These are phyloP conservation scores for Corvus cornix DNA, from an alignment of 2,113 vertebrate species.

Conservation along the genomic window DNA sequence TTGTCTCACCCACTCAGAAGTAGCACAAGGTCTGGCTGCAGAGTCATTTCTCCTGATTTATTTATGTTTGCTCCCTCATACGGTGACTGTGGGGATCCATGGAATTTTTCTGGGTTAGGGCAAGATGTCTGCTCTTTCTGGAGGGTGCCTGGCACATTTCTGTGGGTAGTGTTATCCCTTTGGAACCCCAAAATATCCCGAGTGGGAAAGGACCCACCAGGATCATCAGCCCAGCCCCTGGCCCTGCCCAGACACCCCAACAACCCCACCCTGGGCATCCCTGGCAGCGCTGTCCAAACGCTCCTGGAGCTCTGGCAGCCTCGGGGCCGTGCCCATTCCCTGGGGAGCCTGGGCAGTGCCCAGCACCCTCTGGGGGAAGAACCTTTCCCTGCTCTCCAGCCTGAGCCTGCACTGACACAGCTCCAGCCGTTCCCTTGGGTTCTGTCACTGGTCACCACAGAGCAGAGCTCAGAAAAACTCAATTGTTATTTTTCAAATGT, in stretches of 20 bases:
- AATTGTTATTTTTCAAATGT: not conserved
- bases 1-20: not conserved
- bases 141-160: not conserved
- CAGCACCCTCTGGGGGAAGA: not conserved
- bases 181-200: not conserved
- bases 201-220: not conserved
- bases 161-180: fast-evolving
- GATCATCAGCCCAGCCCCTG: not conserved
- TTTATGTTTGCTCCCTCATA: not conserved
- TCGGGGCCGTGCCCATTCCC: not conserved
- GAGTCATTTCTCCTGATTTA: not conserved
- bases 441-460: too few species aligned
- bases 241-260: not conserved
- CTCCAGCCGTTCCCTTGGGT: too few species aligned
- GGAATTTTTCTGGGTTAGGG: not conserved
- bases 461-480: not conserved
- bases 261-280: not conserved
- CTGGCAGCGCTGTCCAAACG: not conserved
- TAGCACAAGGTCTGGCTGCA: not conserved
- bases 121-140: not conserved
- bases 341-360: not conserved
- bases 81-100: fast-evolving
- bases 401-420: too few species aligned
- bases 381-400: too few species aligned
- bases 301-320: not conserved